Conservation (phyloP, 2,888 invertebrate genomes). For the Esperia sulphurella region DNA sequence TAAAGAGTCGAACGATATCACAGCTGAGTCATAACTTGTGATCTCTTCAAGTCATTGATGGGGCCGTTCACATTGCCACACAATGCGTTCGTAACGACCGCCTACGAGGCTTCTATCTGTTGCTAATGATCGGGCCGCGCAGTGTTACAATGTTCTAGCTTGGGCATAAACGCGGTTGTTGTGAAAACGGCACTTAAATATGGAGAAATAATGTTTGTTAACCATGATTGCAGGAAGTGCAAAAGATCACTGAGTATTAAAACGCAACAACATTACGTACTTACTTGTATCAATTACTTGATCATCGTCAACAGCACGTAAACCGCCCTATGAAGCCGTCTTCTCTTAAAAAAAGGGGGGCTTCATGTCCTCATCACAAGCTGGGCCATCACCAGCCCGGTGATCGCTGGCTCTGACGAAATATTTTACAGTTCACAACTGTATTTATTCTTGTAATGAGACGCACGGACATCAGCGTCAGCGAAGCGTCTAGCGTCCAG, state of each 20-base stretch:
- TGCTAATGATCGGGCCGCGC: conserved; percentile 9
- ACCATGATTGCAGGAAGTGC: neutral
- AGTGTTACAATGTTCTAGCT: neutral
- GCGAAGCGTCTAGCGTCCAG: too few relatives aligned
- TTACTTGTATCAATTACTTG: too few relatives aligned
- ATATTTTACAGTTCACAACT: too few relatives aligned
- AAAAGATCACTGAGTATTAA: neutral
- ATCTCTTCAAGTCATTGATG: conserved; percentile 21
- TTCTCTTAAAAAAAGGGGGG: too few relatives aligned
- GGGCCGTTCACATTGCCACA: conserved; percentile 33
- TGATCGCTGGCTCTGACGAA: too few relatives aligned
- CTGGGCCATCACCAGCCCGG: too few relatives aligned
- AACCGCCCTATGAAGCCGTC: too few relatives aligned
- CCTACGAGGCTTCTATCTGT: conserved; percentile 18
- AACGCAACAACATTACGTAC: neutral
- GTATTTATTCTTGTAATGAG: too few relatives aligned
- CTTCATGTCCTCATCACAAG: too few relatives aligned
- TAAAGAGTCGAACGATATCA: conserved; percentile 21
- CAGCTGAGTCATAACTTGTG: conserved; percentile 22
- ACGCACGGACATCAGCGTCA: too few relatives aligned
- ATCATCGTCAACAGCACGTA: too few relatives aligned
- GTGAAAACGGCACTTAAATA: conserved; percentile 2
- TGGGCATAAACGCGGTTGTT: neutral
- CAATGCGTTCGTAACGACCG: conserved; percentile 25
- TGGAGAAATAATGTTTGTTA: neutral